Evolutionary conservation across 1,140 invertebrate genomes (phyloP), one percentile per base, ranked within the genome.

Genomic region (Colletes gigas): DNA sequence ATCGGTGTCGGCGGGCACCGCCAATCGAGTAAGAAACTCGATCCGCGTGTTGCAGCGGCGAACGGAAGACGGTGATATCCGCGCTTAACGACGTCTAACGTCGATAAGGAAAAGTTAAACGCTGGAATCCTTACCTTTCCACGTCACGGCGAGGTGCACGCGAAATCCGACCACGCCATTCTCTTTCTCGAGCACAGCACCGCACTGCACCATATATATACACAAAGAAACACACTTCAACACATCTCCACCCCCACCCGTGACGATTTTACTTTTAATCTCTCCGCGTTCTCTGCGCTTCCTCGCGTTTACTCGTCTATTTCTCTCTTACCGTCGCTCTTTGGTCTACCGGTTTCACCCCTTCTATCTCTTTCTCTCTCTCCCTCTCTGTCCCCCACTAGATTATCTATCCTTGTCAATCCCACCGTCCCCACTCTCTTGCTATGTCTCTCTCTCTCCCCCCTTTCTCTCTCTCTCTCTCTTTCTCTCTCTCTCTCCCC

Each of bases 141-240:
- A 87, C 85, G 82, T 87, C 83, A 87, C 86, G 84, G 79, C 78
- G 59, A 87, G 81, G 78, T 83, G 72, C 85, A 87, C 81, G 84
- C 76, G 79, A 87, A 87, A 87, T 87, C 85, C 84, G 79, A 84
- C 85, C 86, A 86, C 83, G 86, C 85, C 85, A 86, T 87, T 85
- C 80, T 86, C 83, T 86, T 66, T 82, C 82, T 83, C 78, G 82
- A 84, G 78, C 84, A 87, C 84, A 69, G 83, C 87, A 89, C 88
- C 82, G 88, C 87, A 89, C 88, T 89, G 88, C 88, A 89, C 85
- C 87, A 89, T 85, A 79, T 77, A 75, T 75, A 77, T 79, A 87
- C 85, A 89, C 88, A 83, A 70, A 88, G 15, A 75, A 66, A 76
- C 77, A 83, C 71, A 79, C 83, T 85, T 85, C 71, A 86, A 81